phyloP scores from a whole-genome alignment of 2,113 vertebrate species.

The Genyomyrus donnyi region DNA sequence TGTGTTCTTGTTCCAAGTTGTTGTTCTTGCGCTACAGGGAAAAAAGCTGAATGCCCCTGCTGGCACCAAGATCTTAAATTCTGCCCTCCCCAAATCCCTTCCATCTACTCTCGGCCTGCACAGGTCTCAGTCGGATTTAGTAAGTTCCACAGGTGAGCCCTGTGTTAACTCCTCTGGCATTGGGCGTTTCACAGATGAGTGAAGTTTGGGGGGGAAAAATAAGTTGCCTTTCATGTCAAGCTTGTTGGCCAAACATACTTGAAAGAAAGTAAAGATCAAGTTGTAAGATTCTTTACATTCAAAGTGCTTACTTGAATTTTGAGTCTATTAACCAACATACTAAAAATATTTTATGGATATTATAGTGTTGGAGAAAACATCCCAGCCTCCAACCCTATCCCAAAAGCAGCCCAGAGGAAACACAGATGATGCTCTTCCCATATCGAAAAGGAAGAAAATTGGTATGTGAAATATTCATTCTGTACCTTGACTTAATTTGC shows the following conservation, averaged over 20 bases:
- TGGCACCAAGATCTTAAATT: not conserved
- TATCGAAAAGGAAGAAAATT: slow-evolving; percentile 4
- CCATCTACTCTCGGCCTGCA: not conserved
- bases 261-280: not conserved
- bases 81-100: not conserved
- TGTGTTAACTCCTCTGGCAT: not conserved
- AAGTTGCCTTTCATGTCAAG: not conserved
- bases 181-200: not conserved
- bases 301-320: not conserved
- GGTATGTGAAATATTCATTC: not conserved
- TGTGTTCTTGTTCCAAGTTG: not conserved
- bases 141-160: not conserved
- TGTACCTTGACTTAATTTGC: not conserved
- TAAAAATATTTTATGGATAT: not conserved
- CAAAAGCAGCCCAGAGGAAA: not conserved
- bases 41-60: not conserved
- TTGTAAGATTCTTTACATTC: not conserved
- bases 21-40: not conserved
- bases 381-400: not conserved
- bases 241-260: not conserved
- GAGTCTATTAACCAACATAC: not conserved
- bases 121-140: not conserved
- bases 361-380: not conserved
- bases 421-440: not conserved
- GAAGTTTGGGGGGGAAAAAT: not conserved